phyloP scores from a whole-genome alignment of 1,140 invertebrate genomes.

The Drosophila cardini region DNA sequence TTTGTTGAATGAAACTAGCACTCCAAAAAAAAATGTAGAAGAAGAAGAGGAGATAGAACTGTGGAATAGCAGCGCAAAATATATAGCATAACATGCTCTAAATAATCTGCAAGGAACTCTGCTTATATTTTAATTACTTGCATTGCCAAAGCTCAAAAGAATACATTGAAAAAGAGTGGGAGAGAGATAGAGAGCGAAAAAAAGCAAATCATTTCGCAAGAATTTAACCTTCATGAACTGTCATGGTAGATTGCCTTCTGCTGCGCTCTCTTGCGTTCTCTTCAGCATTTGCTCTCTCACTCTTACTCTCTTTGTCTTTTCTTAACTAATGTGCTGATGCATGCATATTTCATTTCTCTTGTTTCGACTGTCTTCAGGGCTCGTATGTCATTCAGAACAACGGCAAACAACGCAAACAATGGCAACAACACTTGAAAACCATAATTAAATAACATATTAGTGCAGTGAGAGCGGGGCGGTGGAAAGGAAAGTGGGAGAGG shows the following conservation, averaged over 20 bases:
- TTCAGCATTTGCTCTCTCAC: not conserved
- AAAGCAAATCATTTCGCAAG: constrained; percentile 70
- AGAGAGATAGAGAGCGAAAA: constrained; percentile 15
- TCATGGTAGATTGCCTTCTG: constrained; percentile 72
- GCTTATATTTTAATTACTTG: constrained; percentile 71
- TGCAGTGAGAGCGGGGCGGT: constrained; percentile 12
- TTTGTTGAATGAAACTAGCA: constrained; percentile 35
- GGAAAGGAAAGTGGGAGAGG: not conserved
- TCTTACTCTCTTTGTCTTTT: not conserved
- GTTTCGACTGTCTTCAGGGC: constrained; percentile 48
- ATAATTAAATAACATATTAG: constrained; percentile 53
- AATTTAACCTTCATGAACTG: constrained; percentile 80
- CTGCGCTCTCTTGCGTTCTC: not conserved
- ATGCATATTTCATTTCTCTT: constrained; percentile 54
- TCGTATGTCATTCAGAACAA: constrained; percentile 63
- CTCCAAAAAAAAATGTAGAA: constrained; percentile 5
- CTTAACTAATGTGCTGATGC: constrained; percentile 50
- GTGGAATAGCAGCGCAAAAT: constrained; percentile 4
- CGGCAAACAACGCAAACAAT: constrained; percentile 38
- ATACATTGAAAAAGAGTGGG: not conserved
- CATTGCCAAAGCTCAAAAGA: constrained; percentile 27
- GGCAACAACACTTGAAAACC: constrained; percentile 48
- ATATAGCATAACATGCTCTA: constrained; percentile 58
- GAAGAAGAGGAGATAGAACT: constrained; percentile 1
- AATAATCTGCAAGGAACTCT: constrained; percentile 53